Base-by-base conservation (phyloP, 23 tunicate species). In the Phallusia fumigata region DNA sequence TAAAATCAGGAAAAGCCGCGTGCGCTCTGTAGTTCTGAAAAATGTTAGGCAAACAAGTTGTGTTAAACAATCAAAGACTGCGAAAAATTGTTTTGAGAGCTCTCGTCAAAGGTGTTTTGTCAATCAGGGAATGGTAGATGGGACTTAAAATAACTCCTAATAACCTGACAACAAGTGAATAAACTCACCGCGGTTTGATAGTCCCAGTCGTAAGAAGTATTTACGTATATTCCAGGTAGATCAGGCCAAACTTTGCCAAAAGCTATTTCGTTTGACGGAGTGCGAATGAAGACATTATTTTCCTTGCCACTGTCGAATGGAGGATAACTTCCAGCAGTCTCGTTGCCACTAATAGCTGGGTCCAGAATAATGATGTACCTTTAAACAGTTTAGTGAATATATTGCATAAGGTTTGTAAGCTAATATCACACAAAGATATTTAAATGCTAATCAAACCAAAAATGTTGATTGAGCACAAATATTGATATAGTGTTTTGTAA, bases 241-340 rank as follows among this genome's bases (percentile, higher is more conserved):
- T 96, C 96, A 28, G 99, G 99, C 99, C 99, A 96, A 19, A 96
- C 99, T 86, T 96, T 96, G 19, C 99, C 99, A 73, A 65, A 92
- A 2, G 97, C 99, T 0, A 93, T 88, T 65, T 77, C 93, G n/a
- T 97, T 97, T 16, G 87, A 84, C 8, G 79, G 76, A 13, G 83
- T 78, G 19, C 34, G 82, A 65, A 96, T 96, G 58, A 88, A 96
- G 52, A 96, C 99, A 32, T 86, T 88, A 0, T 85, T 32, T 40
- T 83, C 88, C 19, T 73, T 44, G 19, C 99, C 99, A 5, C 30
- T 76, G 35, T 86, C 90, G 75, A 73, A 96, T 1, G 99, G 94
- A 0, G 95, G 95, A 58, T 96, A 96, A 12, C 90, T 53, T 11
- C 85, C 97, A 19, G 76, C 84, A 13, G 97, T 79, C 74, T 96